Evolutionary conservation across 2,113 vertebrate genomes (phyloP).

Genomic region (Psittacus erithacus): DNA sequence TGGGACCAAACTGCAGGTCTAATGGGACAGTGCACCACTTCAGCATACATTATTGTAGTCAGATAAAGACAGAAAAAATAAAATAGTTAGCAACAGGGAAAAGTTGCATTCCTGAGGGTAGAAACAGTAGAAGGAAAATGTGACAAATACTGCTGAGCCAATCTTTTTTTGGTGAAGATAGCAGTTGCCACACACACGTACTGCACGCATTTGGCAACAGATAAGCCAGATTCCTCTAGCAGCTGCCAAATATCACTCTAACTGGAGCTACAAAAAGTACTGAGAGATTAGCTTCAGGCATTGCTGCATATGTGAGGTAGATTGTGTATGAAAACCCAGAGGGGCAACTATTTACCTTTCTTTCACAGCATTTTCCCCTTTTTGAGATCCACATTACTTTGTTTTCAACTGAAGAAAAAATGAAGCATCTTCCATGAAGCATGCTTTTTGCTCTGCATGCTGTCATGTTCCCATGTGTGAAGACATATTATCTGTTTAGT

Average conservation of each 20-base stretch:
- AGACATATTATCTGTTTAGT: conserved; percentile 35
- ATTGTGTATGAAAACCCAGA: conserved; percentile 24
- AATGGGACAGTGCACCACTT: neutral
- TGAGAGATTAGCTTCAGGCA: conserved; percentile 33
- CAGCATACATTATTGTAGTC: neutral
- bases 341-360: conserved; percentile 34
- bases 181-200: conserved; percentile 43
- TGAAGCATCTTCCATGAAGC: conserved; percentile 5
- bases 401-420: neutral
- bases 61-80: neutral
- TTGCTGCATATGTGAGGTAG: conserved; percentile 4
- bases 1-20: neutral
- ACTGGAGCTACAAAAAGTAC: conserved; percentile 23
- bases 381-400: neutral
- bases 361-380: neutral
- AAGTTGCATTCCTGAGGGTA: neutral
- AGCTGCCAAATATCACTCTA: conserved; percentile 17
- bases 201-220: conserved; percentile 42
- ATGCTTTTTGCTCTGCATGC: conserved; percentile 30
- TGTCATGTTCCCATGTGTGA: neutral
- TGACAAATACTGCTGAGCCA: conserved; percentile 17
- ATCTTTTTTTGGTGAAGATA: conserved; percentile 53
- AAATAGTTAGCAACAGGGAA: neutral
- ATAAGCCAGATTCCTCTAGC: conserved; percentile 36
- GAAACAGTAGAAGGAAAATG: conserved; percentile 32